phyloP scores from a whole-genome alignment of 2,113 vertebrate genomes.

The Eulemur macaco region DNA sequence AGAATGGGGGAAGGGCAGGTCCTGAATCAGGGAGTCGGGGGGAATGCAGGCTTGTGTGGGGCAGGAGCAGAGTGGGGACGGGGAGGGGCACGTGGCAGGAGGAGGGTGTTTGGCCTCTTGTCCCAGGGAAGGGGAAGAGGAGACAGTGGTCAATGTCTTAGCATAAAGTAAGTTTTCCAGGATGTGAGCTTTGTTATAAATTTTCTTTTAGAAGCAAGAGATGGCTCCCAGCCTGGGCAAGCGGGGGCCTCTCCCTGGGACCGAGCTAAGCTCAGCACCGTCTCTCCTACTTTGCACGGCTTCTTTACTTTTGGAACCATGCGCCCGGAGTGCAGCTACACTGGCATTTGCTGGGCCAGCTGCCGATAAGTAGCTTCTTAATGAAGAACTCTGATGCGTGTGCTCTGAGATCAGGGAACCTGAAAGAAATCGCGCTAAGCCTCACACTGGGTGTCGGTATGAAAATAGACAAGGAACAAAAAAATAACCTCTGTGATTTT shows the following conservation, averaged over 20 bases:
- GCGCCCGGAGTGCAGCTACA: fast-evolving
- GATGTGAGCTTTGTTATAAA: background rate
- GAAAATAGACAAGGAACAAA: background rate
- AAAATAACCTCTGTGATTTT: background rate
- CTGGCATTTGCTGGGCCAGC: background rate
- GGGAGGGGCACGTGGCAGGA: fast-evolving
- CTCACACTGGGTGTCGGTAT: background rate
- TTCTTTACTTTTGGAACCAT: background rate
- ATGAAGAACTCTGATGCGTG: background rate
- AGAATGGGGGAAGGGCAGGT: background rate
- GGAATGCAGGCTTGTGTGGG: background rate
- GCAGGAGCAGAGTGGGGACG: background rate
- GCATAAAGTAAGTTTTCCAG: background rate
- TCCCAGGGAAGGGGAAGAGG: background rate
- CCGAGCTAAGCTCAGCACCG: background rate
- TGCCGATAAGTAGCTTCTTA: background rate
- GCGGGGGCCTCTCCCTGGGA: background rate
- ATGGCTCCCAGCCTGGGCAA: background rate
- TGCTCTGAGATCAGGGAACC: background rate
- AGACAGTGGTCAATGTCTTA: background rate
- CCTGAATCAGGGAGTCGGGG: background rate
- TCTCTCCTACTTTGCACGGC: background rate
- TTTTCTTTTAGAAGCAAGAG: slow-evolving; percentile 22
- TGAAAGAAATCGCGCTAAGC: background rate
- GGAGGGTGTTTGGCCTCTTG: background rate